Conservation (phyloP, 2,888 invertebrate species). For the Cosmia trapezina region DNA sequence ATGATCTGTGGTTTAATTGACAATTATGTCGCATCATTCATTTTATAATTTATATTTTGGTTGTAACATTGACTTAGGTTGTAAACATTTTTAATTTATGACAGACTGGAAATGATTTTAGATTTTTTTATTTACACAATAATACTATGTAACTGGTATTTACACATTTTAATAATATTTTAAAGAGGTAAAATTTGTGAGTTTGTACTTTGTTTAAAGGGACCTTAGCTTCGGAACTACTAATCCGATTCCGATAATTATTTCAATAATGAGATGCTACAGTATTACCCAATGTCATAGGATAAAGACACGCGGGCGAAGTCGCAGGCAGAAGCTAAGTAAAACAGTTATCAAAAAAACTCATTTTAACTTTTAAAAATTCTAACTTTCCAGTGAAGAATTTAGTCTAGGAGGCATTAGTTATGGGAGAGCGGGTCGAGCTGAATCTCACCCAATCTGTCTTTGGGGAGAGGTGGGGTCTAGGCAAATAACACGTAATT, state of each 20-base stretch:
- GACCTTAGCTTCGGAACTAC: not conserved
- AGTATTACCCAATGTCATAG: not conserved
- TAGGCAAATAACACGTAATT: too few relatives aligned
- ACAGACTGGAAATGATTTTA: not conserved
- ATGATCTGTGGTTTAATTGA: constrained; percentile 9
- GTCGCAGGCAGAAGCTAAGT: too few relatives aligned
- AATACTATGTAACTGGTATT: too few relatives aligned
- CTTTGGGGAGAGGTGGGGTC: too few relatives aligned
- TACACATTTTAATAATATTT: not conserved
- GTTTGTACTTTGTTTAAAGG: not conserved
- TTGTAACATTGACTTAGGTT: too few relatives aligned
- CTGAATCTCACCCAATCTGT: too few relatives aligned
- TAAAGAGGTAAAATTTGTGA: not conserved
- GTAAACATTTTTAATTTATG: constrained; percentile 6
- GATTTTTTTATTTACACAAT: not conserved
- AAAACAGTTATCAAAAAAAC: not conserved
- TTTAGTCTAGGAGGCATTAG: too few relatives aligned
- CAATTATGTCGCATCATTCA: not conserved
- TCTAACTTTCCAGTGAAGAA: not conserved
- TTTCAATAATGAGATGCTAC: not conserved
- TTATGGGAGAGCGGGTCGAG: too few relatives aligned
- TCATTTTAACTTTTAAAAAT: not conserved
- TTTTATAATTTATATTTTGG: not conserved
- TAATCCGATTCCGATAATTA: not conserved
- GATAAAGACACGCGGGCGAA: not conserved